Evolutionary conservation across 37 sponge, comb jelly and placozoan species (phyloP), one percentile per base, ranked within the genome.

Genomic region (Ephydatia muelleri): DNA sequence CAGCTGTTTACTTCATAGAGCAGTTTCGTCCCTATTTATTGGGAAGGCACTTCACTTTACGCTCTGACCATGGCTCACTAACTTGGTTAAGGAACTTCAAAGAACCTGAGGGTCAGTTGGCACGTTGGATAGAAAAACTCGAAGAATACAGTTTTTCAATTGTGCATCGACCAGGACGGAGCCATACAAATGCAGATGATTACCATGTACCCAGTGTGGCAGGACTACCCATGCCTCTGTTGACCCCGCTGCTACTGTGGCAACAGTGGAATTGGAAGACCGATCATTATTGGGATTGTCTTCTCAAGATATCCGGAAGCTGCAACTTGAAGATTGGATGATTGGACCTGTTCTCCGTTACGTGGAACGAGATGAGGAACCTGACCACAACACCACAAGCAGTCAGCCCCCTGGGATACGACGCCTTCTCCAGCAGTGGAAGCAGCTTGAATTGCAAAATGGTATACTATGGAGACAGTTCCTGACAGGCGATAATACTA

Each of bases 71-170:
- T n/a, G n/a, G n/a, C n/a, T 71, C 34, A 22, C n/a, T 13, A 27
- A 69, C 13, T 78, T 85, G 84, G 84, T 66, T 88, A 25, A 25
- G 22, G 1, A 71, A 66, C 31, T 89, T 89, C 73, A 83, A 83
- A 66, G 81, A 83, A 5, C 89, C 81, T 31, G 70, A 66, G 25
- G 80, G 79, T 2, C 71, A 76, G 27, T n/a, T 89, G 29, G 84
- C 76, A 16, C 72, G 88, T 9, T 87, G 88, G 88, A 11, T 87
- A 38, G 81, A 80, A 32, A 35, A 76, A 4, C 48, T 82, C 6
- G 47, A 35, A 33, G 78, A 76, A 25, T 82, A 38, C 33, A 26
- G 68, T 31, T 88, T 76, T 40, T 8, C 8, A 5, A 88, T 87
- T 23, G 30, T 72, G 25, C 88, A 88, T 65, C 68, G 72, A n/a